Evolutionary conservation across 1,140 invertebrate genomes (phyloP), one percentile per base, ranked within the genome.

Genomic region (Drosophila mojavensis): DNA sequence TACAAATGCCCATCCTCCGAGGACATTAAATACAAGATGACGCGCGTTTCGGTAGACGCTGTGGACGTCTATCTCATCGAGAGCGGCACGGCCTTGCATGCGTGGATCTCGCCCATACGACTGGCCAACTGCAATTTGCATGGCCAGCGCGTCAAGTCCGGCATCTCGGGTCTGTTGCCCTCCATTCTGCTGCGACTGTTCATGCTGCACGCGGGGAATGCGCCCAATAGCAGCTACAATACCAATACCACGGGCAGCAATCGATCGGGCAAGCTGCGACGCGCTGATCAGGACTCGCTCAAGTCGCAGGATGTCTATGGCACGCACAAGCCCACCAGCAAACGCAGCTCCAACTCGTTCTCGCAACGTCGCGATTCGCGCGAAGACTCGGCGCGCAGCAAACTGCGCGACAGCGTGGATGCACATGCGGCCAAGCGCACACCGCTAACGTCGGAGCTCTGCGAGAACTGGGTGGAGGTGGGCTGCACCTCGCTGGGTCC

Each of bases 21-120:
- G 79, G 96, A 98, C 88, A 96, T 99, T 33, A 99, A 99, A 90
- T 99, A 99, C 91, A 95, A 96, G 83, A 97, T 99, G 96, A 96
- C 97, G 5, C 94, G 98, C 24, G 93, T 99, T 1, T 96, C 97
- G 1, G 94, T 99, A 24, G 98, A 99, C 93, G 95, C 96, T 0
- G 93, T 99, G 5, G 97, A 99, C 93, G 93, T 99, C 5, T 97
- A 97, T 93, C 92, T 99, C 4, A 96, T 98, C 39, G 98, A 99
- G 93, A 94, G 94, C 24, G 97, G 97, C 15, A 97, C 97, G 7
- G 97, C 97, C 0, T 93, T 98, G 24, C 97, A 98, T 91, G 90
- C 98, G 0, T 97, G 97, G 96, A 91, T 98, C 59, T 97, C 96
- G 51, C 98, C 98, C 4, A 94, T 98, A 15, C 95, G 97, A 47